These are phyloP conservation scores for Smithornis capensis DNA, from an alignment of 2,113 vertebrate species.

Conservation along the genomic window DNA sequence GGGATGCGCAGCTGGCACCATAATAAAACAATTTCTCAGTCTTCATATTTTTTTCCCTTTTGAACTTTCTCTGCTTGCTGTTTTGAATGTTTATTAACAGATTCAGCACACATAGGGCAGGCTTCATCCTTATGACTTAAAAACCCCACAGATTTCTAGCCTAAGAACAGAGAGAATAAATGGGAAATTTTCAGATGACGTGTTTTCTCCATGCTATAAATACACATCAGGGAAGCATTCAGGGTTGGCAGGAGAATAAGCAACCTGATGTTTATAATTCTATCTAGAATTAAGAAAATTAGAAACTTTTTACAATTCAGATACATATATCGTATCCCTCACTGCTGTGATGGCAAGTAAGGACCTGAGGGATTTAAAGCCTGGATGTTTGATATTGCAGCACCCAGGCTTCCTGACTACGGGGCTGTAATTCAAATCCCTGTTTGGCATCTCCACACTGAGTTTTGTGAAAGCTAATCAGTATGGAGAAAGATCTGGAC, in stretches of 20 bases:
- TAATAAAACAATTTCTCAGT: fast-evolving
- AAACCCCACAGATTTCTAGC: neutral
- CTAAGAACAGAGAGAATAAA: neutral
- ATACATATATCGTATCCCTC: fast-evolving
- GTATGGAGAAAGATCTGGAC: neutral
- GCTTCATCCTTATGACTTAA: neutral
- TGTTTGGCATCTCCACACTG: neutral
- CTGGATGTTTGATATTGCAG: neutral
- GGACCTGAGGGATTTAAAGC: neutral
- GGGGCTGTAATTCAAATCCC: neutral
- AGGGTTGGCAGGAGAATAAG: neutral
- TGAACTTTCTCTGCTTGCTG: neutral
- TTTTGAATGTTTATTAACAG: neutral
- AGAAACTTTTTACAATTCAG: neutral
- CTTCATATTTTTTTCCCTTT: neutral
- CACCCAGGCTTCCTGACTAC: neutral
- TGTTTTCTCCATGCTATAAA: neutral
- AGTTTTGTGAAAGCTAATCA: neutral
- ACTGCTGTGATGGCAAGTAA: neutral
- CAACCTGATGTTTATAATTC: neutral
- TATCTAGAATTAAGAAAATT: neutral
- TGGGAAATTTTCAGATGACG: neutral
- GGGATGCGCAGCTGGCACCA: neutral
- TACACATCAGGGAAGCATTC: fast-evolving
- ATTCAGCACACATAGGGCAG: neutral